Evolutionary conservation across 1,140 invertebrate species (phyloP).

Genomic region (Drosophila erecta): DNA sequence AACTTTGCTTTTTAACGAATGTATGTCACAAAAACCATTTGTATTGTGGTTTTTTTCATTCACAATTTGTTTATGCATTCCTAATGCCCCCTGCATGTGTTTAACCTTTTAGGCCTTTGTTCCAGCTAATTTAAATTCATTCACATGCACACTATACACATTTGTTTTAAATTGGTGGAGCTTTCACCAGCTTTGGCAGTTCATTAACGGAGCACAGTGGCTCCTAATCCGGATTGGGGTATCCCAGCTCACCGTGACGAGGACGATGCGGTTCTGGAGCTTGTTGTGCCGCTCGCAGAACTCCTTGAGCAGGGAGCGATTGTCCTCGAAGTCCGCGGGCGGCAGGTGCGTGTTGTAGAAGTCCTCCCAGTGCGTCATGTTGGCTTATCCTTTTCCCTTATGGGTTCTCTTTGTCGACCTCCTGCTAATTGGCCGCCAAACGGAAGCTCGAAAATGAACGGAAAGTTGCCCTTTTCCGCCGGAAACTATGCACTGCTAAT

Average conservation of each 20-base stretch:
- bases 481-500: slow-evolving; percentile 51
- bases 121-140: slow-evolving; percentile 4
- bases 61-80: too few relatives aligned
- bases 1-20: not conserved
- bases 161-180: not conserved
- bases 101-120: not conserved
- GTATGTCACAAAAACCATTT: not conserved
- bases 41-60: too few relatives aligned
- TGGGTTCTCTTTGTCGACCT: not conserved
- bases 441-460: slow-evolving; percentile 34
- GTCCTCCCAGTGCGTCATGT: slow-evolving; percentile 89
- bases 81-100: not conserved
- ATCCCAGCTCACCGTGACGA: slow-evolving; percentile 89
- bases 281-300: slow-evolving; percentile 89
- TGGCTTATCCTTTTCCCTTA: slow-evolving; percentile 24
- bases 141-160: slow-evolving; percentile 4
- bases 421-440: slow-evolving; percentile 46
- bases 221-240: not conserved
- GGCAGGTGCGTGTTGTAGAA: slow-evolving; percentile 91
- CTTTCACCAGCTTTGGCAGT: slow-evolving; percentile 6
- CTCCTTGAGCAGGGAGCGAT: slow-evolving; percentile 88
- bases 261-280: slow-evolving; percentile 88
- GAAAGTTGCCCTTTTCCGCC: slow-evolving; percentile 28
- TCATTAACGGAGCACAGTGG: not conserved
- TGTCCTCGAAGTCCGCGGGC: slow-evolving; percentile 90